Percentiles rank a stretch among this genome's conserved stretches.
These are phyloP conservation scores for Halichoeres trimaculatus DNA, from an alignment of 2,113 vertebrate species.

Conservation along the genomic window DNA sequence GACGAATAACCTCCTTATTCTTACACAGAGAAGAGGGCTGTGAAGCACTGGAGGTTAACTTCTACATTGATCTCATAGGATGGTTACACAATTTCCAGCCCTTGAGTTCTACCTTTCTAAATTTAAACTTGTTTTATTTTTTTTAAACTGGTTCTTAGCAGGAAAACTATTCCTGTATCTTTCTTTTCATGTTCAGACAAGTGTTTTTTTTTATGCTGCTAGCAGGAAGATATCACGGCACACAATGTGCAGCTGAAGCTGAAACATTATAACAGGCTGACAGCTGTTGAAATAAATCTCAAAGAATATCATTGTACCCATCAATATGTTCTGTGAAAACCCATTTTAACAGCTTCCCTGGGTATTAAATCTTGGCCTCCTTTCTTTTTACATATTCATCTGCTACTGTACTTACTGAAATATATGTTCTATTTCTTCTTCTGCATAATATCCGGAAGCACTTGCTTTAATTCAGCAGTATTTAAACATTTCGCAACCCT, in stretches of 20 bases:
- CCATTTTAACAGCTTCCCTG: no score
- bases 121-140: no score
- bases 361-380: no score
- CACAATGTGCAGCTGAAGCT: background rate
- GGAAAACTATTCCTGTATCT: background rate
- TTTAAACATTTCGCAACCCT: no score
- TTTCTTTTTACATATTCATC: no score
- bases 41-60: background rate
- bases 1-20: background rate
- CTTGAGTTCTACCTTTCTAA: no score
- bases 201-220: background rate
- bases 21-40: background rate
- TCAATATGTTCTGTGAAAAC: background rate
- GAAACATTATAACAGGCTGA: no score
- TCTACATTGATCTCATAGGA: background rate
- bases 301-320: background rate
- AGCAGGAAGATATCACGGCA: background rate
- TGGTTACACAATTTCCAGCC: background rate
- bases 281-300: conserved; percentile 1
- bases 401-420: no score
- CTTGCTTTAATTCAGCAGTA: no score
- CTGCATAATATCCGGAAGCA: no score
- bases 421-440: no score
- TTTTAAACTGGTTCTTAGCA: background rate
- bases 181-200: background rate